Conservation (phyloP, 2,113 vertebrate genomes). For the Sitta europaea region DNA sequence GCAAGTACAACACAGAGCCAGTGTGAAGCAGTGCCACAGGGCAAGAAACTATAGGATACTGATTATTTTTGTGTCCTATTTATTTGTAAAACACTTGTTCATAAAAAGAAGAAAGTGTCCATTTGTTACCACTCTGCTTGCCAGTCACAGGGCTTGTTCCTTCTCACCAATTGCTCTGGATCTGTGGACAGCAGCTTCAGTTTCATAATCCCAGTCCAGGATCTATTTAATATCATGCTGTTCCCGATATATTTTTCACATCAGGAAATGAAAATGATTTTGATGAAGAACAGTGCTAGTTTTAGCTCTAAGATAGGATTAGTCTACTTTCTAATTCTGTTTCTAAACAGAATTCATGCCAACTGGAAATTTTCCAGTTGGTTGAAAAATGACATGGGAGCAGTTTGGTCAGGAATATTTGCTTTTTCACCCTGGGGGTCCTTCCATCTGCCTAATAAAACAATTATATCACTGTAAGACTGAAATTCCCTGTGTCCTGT, state of each 20-base stretch:
- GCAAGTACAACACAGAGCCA: neutral
- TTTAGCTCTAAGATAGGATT: conserved; percentile 61
- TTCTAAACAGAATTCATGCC: conserved; percentile 26
- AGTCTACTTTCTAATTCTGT: conserved; percentile 44
- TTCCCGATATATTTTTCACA: neutral
- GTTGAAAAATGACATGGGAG: conserved; percentile 22
- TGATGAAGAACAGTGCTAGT: neutral
- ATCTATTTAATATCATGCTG: conserved; percentile 20
- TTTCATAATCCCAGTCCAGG: neutral
- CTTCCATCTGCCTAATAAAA: conserved; percentile 44
- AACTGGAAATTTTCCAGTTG: conserved; percentile 46
- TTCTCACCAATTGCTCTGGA: neutral
- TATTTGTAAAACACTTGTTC: neutral
- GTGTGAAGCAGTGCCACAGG: neutral
- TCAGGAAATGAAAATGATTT: conserved; percentile 50
- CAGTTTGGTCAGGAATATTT: conserved; percentile 30
- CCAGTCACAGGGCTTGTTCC: neutral
- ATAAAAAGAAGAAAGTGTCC: neutral
- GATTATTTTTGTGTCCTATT: neutral
- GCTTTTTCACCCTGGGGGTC: conserved; percentile 24
- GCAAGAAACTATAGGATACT: neutral
- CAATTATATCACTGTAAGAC: neutral
- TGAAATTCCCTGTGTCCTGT: neutral
- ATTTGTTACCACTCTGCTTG: neutral
- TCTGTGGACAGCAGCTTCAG: neutral